Base-by-base conservation (phyloP, 1,140 invertebrate species). In the Lepidotrigona ventralis region DNA sequence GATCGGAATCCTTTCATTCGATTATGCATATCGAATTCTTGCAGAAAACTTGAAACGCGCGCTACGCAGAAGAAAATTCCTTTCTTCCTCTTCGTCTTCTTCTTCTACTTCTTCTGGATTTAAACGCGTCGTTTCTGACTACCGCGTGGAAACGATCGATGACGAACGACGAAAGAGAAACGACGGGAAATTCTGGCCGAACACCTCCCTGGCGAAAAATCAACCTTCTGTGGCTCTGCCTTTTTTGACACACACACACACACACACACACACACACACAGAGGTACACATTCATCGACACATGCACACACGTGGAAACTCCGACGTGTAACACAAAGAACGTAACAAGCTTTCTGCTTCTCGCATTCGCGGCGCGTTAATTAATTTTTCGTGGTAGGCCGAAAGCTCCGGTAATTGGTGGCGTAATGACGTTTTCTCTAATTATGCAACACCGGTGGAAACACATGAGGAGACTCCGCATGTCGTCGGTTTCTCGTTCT, bases 371-470 rank as follows among this genome's bases (percentile, higher is more conserved):
- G 17, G 46, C 53, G 76, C 81, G 70, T 79, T 81, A 79, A 81
- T 84, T 89, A 88, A 88, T 89, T 89, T n/a, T 83, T 77, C 74
- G 74, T 73, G 86, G 73, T 26, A 29, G 72, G 39, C 66, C 69
- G 51, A 79, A 89, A 88, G 58, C 79, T 81, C 63, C 15, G 84
- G 64, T 89, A 88, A 88, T 88, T 88, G 70, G 66, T 84, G 64
- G 58, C 87, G 64, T 88, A 88, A 89, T 75, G 70, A 89, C 51
- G 81, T 89, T 85, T 88, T 81, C 81, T 66, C 81, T 89, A 88
- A 88, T 88, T 88, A 88, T 53, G 84, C 81, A 73, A 39, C 72
- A 83, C 76, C 77, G 64, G n/a, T 80, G 80, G 33, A 68, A 79
- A 83, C 76, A 73, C 66, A 53, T 58, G 58, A 72, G 46, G 26